A percentile compares a stretch with the other conserved stretches of the same genome.
These are phyloP conservation scores for Pardalotus punctatus DNA, from an alignment of 2,113 vertebrate species.

Conservation along the genomic window DNA sequence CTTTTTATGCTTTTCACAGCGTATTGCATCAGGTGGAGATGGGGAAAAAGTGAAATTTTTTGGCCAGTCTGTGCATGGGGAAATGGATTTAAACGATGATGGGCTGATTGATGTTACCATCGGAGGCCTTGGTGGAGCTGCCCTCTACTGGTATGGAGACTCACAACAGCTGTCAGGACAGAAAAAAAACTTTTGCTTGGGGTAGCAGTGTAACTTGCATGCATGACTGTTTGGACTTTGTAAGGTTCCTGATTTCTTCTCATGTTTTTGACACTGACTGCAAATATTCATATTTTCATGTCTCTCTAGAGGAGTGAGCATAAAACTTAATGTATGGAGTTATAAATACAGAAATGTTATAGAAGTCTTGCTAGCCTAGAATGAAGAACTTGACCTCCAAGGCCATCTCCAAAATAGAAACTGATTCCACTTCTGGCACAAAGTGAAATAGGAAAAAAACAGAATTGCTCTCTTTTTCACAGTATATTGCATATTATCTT, in stretches of 20 bases:
- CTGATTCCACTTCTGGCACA: not conserved
- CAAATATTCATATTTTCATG: not conserved
- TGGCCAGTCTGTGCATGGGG: constrained; percentile 94
- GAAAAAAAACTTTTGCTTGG: accelerated
- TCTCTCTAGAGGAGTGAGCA: not conserved
- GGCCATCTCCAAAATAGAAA: not conserved
- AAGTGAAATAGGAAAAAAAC: not conserved
- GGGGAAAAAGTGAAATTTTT: constrained; percentile 92
- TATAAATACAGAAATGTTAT: not conserved
- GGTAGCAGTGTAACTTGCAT: not conserved
- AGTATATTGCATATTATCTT: not conserved
- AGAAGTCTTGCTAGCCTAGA: not conserved
- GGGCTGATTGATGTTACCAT: constrained; percentile 94
- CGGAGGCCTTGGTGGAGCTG: constrained; percentile 93
- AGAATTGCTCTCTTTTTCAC: not conserved
- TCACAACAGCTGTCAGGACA: not conserved
- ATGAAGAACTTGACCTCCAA: not conserved
- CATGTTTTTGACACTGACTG: not conserved
- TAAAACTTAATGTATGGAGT: not conserved
- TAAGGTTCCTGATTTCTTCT: not conserved
- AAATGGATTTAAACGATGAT: constrained; percentile 93
- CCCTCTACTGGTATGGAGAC: constrained; percentile 89
- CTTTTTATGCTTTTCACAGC: constrained; percentile 68
- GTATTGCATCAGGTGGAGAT: constrained; percentile 90
- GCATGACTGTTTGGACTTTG: not conserved